phyloP scores from a whole-genome alignment of 2,113 vertebrate genomes.

The Apteryx mantelli region DNA sequence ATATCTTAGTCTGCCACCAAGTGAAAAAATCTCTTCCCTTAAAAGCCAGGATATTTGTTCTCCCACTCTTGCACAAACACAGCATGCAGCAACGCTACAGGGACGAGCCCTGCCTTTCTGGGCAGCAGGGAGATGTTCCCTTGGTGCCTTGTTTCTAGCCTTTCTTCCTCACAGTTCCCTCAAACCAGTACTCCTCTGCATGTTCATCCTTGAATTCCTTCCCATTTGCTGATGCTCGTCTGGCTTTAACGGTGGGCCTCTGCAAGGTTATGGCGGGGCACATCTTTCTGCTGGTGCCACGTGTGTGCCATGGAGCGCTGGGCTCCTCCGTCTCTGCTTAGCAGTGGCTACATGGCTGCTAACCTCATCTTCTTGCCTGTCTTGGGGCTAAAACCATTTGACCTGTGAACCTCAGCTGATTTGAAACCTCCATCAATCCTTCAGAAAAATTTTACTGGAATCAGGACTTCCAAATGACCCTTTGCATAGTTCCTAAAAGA shows the following conservation, averaged over 20 bases:
- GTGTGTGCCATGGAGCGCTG: neutral
- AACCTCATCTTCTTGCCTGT: conserved; percentile 47
- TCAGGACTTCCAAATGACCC: conserved; percentile 47
- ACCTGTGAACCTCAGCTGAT: conserved; percentile 48
- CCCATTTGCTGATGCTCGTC: neutral
- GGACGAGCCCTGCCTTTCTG: neutral
- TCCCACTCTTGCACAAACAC: rapidly evolving
- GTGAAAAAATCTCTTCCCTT: neutral
- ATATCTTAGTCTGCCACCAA: neutral
- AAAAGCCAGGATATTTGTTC: neutral
- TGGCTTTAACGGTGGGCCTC: neutral
- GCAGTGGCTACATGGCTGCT: conserved; percentile 38
- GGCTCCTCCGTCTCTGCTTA: neutral
- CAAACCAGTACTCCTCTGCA: neutral
- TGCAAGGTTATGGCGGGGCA: neutral
- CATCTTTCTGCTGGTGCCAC: rapidly evolving
- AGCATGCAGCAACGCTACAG: too few species aligned
- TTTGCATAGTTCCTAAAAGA: conserved; percentile 47
- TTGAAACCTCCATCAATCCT: conserved; percentile 58
- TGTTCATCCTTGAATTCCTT: neutral
- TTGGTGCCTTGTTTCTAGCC: neutral
- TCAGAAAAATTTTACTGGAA: conserved; percentile 40
- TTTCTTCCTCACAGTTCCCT: too few species aligned
- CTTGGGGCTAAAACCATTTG: conserved; percentile 51
- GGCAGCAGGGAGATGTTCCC: neutral